Evolutionary conservation across 2,113 vertebrate species (phyloP).

Genomic region (Hiodon alosoides): DNA sequence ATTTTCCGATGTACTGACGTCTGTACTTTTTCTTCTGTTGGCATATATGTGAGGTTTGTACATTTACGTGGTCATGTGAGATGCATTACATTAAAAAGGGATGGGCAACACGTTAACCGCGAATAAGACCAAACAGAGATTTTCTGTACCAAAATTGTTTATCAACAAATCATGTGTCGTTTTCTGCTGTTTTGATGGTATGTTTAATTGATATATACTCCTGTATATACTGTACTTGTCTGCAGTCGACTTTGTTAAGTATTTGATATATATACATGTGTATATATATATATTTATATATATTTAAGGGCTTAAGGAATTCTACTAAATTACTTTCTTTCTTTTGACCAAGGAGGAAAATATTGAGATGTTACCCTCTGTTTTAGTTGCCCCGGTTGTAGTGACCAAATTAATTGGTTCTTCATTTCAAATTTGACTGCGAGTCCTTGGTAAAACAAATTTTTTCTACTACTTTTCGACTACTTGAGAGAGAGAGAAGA

Average conservation of each 20-base stretch:
- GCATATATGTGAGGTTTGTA: conserved; percentile 47
- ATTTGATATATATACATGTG: conserved; percentile 53
- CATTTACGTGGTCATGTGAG: conserved; percentile 51
- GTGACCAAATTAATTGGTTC: conserved; percentile 41
- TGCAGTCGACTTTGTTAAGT: conserved; percentile 57
- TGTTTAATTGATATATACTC: conserved; percentile 56
- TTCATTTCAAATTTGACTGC: conserved; percentile 34
- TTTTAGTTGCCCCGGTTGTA: conserved; percentile 30
- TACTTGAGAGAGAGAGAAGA: conserved; percentile 24
- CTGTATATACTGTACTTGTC: conserved; percentile 63
- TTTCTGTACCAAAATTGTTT: conserved; percentile 50
- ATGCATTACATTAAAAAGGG: conserved; percentile 58
- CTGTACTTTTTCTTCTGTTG: conserved; percentile 40
- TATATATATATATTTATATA: conserved; percentile 54
- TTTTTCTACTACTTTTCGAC: conserved; percentile 36
- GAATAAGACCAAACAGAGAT: conserved; percentile 34
- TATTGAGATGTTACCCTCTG: background rate
- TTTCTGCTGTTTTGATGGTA: conserved; percentile 55
- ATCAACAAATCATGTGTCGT: conserved; percentile 47
- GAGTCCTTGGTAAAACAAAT: conserved; percentile 33
- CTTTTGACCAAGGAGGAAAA: conserved; percentile 3
- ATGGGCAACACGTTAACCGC: conserved; percentile 54
- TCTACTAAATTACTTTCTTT: conserved; percentile 30
- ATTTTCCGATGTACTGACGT: conserved; percentile 50
- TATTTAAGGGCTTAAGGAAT: conserved; percentile 63